Percentiles rank a stretch among this genome's conserved stretches.
phyloP scores from a whole-genome alignment of 2,888 invertebrate genomes.

The Suillia variegata region DNA sequence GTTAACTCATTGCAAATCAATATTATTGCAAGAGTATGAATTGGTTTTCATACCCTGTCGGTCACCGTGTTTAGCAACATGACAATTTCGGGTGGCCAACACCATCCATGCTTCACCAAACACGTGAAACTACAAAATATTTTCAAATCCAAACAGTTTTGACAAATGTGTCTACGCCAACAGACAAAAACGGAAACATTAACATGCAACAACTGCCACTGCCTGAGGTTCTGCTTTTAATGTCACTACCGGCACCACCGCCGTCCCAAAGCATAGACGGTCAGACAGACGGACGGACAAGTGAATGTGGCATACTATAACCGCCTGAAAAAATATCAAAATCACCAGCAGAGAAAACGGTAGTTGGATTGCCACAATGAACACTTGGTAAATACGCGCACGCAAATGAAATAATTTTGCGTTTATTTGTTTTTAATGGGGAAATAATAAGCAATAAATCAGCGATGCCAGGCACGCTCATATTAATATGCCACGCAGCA shows the following conservation, averaged over 20 bases:
- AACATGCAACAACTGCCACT: conserved; percentile 33
- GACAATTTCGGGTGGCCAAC: too few species aligned
- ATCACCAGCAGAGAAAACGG: too few species aligned
- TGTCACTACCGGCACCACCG: too few species aligned
- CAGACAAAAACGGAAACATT: conserved; percentile 32
- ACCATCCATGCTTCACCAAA: too few species aligned
- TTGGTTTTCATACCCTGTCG: too few species aligned
- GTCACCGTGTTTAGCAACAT: too few species aligned
- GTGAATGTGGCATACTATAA: background rate
- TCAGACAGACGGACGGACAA: background rate
- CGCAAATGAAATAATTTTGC: conserved; percentile 37
- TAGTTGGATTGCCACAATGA: too few species aligned
- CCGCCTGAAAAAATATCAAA: background rate
- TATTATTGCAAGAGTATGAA: too few species aligned
- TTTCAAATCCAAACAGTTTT: background rate
- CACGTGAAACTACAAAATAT: too few species aligned
- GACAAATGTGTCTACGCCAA: conserved; percentile 1
- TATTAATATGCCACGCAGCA: conserved; percentile 34
- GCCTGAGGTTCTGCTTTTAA: background rate
- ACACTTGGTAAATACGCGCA: conserved; percentile 9
- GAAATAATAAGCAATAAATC: conserved; percentile 44
- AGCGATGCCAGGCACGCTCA: too few species aligned
- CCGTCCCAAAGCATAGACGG: too few species aligned
- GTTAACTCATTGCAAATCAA: too few species aligned
- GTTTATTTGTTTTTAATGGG: conserved; percentile 46